Conservation (phyloP, 2,797 vertebrate species). For the Lacerta viridis region DNA sequence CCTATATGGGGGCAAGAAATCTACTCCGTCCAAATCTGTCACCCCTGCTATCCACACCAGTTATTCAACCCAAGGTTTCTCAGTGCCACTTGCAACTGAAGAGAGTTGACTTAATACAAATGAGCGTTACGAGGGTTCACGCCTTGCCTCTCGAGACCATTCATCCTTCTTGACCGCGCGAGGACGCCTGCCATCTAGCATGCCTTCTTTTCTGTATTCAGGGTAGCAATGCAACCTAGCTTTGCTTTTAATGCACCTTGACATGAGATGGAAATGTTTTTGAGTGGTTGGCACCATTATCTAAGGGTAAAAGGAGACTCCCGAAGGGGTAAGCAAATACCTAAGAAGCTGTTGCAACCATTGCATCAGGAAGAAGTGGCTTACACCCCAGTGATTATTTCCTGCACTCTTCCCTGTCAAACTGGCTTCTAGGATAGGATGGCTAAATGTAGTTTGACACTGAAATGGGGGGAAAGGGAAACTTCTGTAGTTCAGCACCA, state of each 20-base stretch:
- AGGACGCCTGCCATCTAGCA: conserved; percentile 16
- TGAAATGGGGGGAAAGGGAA: conserved; percentile 5
- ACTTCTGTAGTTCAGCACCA: conserved; percentile 32
- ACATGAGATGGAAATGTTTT: conserved; percentile 46
- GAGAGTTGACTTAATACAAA: not conserved
- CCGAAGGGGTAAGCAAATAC: conserved; percentile 32
- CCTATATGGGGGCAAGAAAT: accelerated
- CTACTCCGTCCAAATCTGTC: not conserved
- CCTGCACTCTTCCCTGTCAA: conserved; percentile 49
- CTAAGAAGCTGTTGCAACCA: conserved; percentile 28
- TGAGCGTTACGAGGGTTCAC: not conserved
- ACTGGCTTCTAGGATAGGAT: conserved; percentile 28
- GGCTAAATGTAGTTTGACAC: conserved; percentile 41
- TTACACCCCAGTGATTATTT: not conserved
- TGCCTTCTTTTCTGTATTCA: not conserved
- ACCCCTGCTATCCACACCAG: conserved; percentile 12
- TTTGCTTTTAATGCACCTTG: conserved; percentile 34
- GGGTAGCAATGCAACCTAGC: not conserved
- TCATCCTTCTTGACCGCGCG: conserved; percentile 29
- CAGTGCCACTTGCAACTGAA: not conserved
- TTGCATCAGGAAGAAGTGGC: not conserved
- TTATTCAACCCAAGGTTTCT: not conserved
- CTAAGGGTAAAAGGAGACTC: conserved; percentile 44
- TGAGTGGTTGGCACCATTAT: not conserved
- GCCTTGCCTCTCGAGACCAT: not conserved